A percentile compares a stretch with the other conserved stretches of the same genome.
Evolutionary conservation across 2,797 vertebrate species (phyloP).

Genomic region (Cyprinella venusta): DNA sequence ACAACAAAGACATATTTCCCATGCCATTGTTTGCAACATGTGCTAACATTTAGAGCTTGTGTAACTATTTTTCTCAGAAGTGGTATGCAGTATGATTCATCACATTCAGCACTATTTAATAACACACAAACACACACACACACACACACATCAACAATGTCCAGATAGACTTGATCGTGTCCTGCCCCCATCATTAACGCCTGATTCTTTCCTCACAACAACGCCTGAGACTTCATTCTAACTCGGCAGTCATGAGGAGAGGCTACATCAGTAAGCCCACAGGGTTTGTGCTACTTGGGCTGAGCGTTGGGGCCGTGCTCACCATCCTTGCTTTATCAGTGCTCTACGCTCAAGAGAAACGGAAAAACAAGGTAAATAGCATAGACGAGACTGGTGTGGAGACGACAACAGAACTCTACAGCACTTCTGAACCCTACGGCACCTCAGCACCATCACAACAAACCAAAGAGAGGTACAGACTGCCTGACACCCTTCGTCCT

Average conservation of each 20-base stretch:
- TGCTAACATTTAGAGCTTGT: conserved; percentile 1
- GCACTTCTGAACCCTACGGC: conserved; percentile 28
- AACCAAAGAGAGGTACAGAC: conserved; percentile 83
- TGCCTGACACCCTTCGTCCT: conserved; percentile 79
- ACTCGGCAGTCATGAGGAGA: conserved; percentile 79
- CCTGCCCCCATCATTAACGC: not conserved
- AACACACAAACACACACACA: conserved; percentile 6
- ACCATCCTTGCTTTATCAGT: conserved; percentile 88
- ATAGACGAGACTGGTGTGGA: not conserved
- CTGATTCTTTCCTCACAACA: not conserved
- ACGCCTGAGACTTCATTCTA: conserved; percentile 23
- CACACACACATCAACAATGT: not conserved
- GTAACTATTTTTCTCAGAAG: conserved; percentile 20
- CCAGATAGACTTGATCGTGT: not conserved
- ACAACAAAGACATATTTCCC: not conserved
- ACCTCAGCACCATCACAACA: conserved; percentile 64
- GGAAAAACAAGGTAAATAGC: conserved; percentile 59
- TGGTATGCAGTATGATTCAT: conserved; percentile 28
- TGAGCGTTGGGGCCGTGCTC: conserved; percentile 73
- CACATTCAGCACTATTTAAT: conserved; percentile 24
- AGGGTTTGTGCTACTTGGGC: conserved; percentile 70
- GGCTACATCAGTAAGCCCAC: conserved; percentile 84
- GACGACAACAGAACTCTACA: conserved; percentile 60
- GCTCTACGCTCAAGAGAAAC: conserved; percentile 83
- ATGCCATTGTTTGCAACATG: conserved; percentile 6